Base-by-base conservation (phyloP, 2,888 invertebrate species). In the Parasteatoda lunata region DNA sequence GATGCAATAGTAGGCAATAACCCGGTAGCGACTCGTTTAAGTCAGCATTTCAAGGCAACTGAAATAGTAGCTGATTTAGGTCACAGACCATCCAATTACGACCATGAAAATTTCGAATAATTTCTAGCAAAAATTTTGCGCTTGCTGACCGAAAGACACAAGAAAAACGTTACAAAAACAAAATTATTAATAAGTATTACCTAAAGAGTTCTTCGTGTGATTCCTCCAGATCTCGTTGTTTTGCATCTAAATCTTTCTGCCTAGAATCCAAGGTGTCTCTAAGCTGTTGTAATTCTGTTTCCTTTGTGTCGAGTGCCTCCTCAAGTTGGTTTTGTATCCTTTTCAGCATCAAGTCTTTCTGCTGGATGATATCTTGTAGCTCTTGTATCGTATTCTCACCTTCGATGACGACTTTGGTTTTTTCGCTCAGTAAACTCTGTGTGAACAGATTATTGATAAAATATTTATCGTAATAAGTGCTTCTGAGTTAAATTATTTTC, bases 351-450 rank as follows among this genome's bases (percentile, higher is more conserved):
- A 86, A n/a, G 4, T 86, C 86, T 64, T 86, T 86, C 59, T 86
- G 86, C 30, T 76, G 81, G 45, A 86, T 81, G 51, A 86, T 77
- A 9, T 86, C 86, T 45, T 86, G 86, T 13, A 86, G 52, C 47
- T 86, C 86, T 52, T 86, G 86, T 51, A 86, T 86, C 15, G 86
- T 86, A 64, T 77, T 77, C 64, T 86, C 86, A 0, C 86, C 86
- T 47, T 86, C 86, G 7, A 86, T 81, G 5, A 73, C 86, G 13
- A 86, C 86, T 51, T 86, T 76, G 1, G 81, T 81, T 48, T 86
- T 86, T 15, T 86, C 86, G 52, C 77, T 86, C 69, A 86, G 45
- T 3, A 86, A 54, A 51, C 81, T 82, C 86, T 86, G 68, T 7
- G 9, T 6, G 48, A 2, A 69, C 5, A 59, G 9, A 59, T n/a